These are phyloP conservation scores for Blastobasis adustella DNA, from an alignment of 2,888 invertebrate genomes.

Conservation along the genomic window DNA sequence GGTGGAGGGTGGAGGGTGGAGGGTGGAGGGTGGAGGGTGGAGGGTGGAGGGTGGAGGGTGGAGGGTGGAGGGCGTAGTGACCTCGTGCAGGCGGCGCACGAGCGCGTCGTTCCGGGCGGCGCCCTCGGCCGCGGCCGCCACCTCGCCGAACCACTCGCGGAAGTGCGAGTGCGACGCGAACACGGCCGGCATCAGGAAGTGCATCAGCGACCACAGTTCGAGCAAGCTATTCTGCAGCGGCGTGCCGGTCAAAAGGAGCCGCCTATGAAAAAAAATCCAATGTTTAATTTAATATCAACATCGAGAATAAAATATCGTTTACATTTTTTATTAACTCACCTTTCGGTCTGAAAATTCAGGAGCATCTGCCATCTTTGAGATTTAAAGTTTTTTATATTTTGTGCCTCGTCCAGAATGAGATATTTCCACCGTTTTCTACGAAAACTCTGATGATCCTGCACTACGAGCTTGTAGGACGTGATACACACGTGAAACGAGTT, in stretches of 20 bases:
- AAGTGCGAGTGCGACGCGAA: constrained; percentile 97
- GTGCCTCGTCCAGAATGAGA: constrained; percentile 97
- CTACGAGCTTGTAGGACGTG: constrained; percentile 97
- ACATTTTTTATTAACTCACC: constrained; percentile 64
- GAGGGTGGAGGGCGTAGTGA: constrained; percentile 3
- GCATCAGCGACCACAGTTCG: constrained; percentile 98
- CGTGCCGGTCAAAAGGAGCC: constrained; percentile 93
- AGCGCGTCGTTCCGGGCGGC: constrained; percentile 43
- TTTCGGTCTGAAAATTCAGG: constrained; percentile 94
- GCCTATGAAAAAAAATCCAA: constrained; percentile 60
- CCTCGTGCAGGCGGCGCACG: constrained; percentile 48
- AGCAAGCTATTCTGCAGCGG: constrained; percentile 96
- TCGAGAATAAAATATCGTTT: too few relatives aligned
- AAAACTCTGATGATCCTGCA: constrained; percentile 98
- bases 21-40: too few relatives aligned
- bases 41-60: too few relatives aligned
- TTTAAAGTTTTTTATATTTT: constrained; percentile 99
- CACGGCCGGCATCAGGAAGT: constrained; percentile 97
- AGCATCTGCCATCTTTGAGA: constrained; percentile 98
- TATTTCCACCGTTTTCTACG: constrained; percentile 98
- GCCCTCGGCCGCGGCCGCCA: constrained; percentile 75
- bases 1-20: too few relatives aligned
- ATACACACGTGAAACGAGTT: constrained; percentile 99
- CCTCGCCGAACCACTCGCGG: constrained; percentile 99
- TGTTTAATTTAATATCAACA: too few relatives aligned